Base-by-base conservation (phyloP, 2,113 vertebrate genomes). In the Tychaedon coryphoeus region DNA sequence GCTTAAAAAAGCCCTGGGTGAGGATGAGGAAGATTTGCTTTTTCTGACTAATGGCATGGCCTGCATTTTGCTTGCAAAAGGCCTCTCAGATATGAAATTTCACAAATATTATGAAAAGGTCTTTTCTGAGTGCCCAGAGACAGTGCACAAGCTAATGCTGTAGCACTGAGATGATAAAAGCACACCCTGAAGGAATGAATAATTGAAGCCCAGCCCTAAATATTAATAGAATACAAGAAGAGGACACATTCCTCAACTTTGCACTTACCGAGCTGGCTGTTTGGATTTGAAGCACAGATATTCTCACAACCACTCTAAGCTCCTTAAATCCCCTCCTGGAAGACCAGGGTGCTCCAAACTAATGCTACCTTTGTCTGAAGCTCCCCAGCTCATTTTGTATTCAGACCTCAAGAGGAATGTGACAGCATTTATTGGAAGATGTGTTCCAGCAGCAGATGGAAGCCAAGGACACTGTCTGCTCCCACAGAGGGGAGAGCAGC, bases 191-290 rank as follows among this genome's bases (percentile, higher is more conserved):
- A 94, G 92, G 77, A 94, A 96, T 96, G 89, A 97, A 97, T 97
- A 96, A 97, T 97, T 96, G 84, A 97, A 91, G 91, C 64, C 51
- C 7, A 10, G 80, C 17, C 75, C 93, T 95, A 96, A 97, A 97
- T 97, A 97, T 96, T 97, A 94, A 97, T 95, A 76, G 76, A 62
- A 77, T 89, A 82, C 94, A 91, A 94, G 88, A 91, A 87, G 80
- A 92, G 75, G 89, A 88, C 84, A 79, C 66, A 93, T 92, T 28
- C 64, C 77, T 93, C 88, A 96, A 54, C 90, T 94, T 82, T 80
- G 85, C 86, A 89, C 94, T 95, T 95, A 95, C 56, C 0, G 0
- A 96, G 69, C 92, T 91, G 93, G 87, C 87, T 82, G 58, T 50
- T 94, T 79, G 43, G 77, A 94, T 81, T 73, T 86, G 80, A 87